Conservation (phyloP, 2,888 invertebrate species). For the Portevinia maculata region DNA sequence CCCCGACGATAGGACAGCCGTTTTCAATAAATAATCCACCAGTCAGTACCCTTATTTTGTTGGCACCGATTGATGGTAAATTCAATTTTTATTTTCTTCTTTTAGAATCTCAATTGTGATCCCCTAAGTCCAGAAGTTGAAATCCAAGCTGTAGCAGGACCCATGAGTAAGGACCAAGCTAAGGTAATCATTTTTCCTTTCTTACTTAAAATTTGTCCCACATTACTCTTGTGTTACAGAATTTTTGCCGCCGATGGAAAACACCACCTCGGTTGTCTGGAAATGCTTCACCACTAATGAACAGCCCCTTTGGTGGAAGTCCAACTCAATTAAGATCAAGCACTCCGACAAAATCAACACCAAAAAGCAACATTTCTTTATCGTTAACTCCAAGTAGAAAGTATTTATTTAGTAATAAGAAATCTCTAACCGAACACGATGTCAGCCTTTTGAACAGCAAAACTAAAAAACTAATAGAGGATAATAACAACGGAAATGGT, state of each 20-base stretch:
- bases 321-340: conserved; percentile 68
- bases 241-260: conserved; percentile 91
- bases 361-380: conserved; percentile 35
- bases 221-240: conserved; percentile 73
- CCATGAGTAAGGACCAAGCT: conserved; percentile 91
- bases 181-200: conserved; percentile 77
- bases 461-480: conserved; percentile 44
- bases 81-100: conserved; percentile 15
- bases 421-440: conserved; percentile 16
- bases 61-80: neutral
- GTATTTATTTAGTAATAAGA: conserved; percentile 38
- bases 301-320: conserved; percentile 75
- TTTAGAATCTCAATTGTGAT: conserved; percentile 86
- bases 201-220: neutral
- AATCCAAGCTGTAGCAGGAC: conserved; percentile 95
- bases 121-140: conserved; percentile 88
- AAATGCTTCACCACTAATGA: conserved; percentile 76
- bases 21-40: conserved; percentile 89
- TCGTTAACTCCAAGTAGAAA: conserved; percentile 56
- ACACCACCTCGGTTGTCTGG: conserved; percentile 87
- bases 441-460: conserved; percentile 15
- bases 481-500: conserved; percentile 63
- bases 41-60: conserved; percentile 81
- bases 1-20: conserved; percentile 90
- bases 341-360: conserved; percentile 75